Conservation (phyloP, 1,140 invertebrate species). For the Lysiphlebus fabarum region DNA sequence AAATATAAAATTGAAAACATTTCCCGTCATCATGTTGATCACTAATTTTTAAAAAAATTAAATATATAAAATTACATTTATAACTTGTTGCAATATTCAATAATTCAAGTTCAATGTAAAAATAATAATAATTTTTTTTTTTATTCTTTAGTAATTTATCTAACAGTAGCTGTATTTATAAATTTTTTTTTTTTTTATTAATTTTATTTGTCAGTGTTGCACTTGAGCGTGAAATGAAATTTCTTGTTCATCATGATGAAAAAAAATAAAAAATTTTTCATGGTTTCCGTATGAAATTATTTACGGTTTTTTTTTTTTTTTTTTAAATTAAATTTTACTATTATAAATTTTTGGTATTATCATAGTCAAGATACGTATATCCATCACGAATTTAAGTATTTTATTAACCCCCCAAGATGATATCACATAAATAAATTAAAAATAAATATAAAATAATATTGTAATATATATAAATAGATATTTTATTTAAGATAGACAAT, state of each 20-base stretch:
- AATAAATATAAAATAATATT: too few species aligned
- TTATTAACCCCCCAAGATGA: neutral
- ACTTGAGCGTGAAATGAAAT: constrained; percentile 14
- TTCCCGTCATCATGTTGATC: constrained; percentile 26
- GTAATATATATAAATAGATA: too few species aligned
- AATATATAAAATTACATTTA: too few species aligned
- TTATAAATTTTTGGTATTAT: constrained; percentile 7
- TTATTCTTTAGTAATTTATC: neutral
- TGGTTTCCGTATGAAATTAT: constrained; percentile 2
- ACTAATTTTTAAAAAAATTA: too few species aligned
- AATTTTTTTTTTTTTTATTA: too few species aligned
- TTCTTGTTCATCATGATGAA: constrained; percentile 6
- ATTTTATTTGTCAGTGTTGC: neutral
- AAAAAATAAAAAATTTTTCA: constrained; percentile 13
- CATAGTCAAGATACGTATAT: too few species aligned
- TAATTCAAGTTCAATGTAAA: too few species aligned
- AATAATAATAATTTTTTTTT: too few species aligned
- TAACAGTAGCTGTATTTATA: too few species aligned
- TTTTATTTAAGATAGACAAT: too few species aligned
- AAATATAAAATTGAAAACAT: constrained; percentile 19
- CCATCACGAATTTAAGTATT: neutral
- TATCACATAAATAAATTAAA: constrained; percentile 2
- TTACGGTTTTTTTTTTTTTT: too few species aligned
- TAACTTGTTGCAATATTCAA: too few species aligned
- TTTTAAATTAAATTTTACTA: constrained; percentile 7